Base-by-base conservation (phyloP, 2,888 invertebrate species). In the Lasioglossum zephyrum region DNA sequence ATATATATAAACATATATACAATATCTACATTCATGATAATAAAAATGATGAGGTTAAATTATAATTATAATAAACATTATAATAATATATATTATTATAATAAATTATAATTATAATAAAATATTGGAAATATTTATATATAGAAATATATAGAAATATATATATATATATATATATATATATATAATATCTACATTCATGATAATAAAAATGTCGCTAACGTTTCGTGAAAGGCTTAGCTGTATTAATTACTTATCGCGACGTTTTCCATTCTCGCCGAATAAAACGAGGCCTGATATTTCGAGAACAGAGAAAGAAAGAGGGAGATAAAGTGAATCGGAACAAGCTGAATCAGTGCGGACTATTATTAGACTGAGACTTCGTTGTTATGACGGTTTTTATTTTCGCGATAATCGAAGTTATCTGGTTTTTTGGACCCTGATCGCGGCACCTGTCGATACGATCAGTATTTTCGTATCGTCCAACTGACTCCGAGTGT, bases 361-460 rank as follows among this genome's bases (percentile, higher is more conserved):
- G 16, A 26, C 31, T 47, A 69, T 75, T 73, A 49, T n/a, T 73
- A 73, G 63, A 22, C 53, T 22, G 53, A 22, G n/a, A 13, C 31
- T 41, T 39, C 53, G 22, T 31, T 39, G 79, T 66, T 47, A 18
- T 39, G 66, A 66, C 26, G 39, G 77, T 31, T 18, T 73, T 39
- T 36, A 57, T 39, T 41, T 22, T 57, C 26, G 13, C 53, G 69
- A 63, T 73, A 69, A 49, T 60, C 53, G 73, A 72, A 16, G 26
- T 0, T 75, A 74, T 31, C 63, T 74, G 26, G 72, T 84, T 31
- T 57, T 82, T 81, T 81, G 88, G 72, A 89, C 87, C 31, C 86
- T 82, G 85, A 77, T 87, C 81, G 74, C 18, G n/a, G 36, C 49
- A 73, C 73, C n/a, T 26, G 69, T 70, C 69, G 88, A 89, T 79